Base-by-base conservation (phyloP, 2,797 vertebrate species). In the Capromys pilorides region DNA sequence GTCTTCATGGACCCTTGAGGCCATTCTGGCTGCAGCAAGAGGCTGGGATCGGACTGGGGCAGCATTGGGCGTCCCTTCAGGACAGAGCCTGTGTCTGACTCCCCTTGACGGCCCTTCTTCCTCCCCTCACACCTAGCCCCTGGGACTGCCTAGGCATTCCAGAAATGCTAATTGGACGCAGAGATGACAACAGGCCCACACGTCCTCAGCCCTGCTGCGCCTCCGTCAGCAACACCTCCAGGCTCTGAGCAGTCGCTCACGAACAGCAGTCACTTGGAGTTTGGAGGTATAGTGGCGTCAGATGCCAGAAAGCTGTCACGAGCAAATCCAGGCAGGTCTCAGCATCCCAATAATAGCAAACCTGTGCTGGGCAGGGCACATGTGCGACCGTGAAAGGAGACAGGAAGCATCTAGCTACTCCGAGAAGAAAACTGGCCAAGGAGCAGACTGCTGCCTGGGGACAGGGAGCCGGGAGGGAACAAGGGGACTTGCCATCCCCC, bases 231-330 rank as follows among this genome's bases (percentile, higher is more conserved):
- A 59, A 82, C 49, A 45, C 91, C 86, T 69, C 82, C 51, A 33
- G 81, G 22, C 77, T 83, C 92, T 18, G 21, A 66, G 33, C 90
- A 69, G 78, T 83, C 73, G 73, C 57, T 95, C 75, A 16, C 7
- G 0, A 36, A 12, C 0, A 19, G 84, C 90, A 90, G 62, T 51
- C 11, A 6, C 61, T 24, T 39, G 28, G 22, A 82, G 49, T 41
- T 19, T 45, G 82, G 54, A 66, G 67, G 45, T 39, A 51, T 0
- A 5, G 39, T 22, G 22, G 11, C 33, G 62, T 86, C 26, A 26
- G 69, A 45, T n/a, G 45, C 84, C 28, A 86, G 61, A 26, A 6
- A 93, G 83, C 79, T 54, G 14, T 95, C 54, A 14, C 4, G 82
- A 90, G 67, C 59, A 66, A 80, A 91, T n/a, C 61, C 51, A 64